Percentiles rank a stretch among this genome's conserved stretches.
Conservation (phyloP, 2,113 vertebrate genomes). For the Notechis scutatus region DNA sequence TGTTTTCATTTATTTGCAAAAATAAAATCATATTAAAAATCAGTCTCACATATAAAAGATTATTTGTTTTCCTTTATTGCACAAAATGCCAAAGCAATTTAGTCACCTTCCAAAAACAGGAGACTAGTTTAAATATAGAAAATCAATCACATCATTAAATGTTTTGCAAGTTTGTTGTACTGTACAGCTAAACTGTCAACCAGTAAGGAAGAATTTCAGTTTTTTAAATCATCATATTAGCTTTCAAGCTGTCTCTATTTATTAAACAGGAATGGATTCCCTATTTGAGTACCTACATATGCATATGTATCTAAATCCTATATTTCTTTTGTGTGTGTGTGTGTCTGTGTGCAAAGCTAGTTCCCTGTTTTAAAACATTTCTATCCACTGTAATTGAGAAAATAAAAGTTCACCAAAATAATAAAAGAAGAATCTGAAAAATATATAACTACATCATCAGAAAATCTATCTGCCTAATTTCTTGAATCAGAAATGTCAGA, state of each 20-base stretch:
- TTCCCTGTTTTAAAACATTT: background rate
- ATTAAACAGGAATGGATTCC: background rate
- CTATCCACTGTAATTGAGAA: background rate
- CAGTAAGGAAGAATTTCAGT: background rate
- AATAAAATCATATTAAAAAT: conserved; percentile 53
- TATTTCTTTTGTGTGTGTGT: too few species aligned
- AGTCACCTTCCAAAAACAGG: conserved; percentile 34
- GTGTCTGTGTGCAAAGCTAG: too few species aligned
- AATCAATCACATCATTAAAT: conserved; percentile 8
- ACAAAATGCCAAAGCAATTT: conserved; percentile 51
- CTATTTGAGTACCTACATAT: too few species aligned
- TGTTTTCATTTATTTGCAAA: conserved; percentile 55
- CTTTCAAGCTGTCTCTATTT: background rate
- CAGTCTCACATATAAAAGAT: conserved; percentile 41
- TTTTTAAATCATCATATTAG: background rate
- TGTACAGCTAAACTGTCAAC: background rate
- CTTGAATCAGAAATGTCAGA: too few species aligned
- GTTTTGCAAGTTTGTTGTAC: background rate
- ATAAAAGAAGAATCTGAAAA: background rate
- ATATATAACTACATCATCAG: background rate
- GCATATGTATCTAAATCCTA: background rate
- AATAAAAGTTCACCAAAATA: background rate
- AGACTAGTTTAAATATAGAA: conserved; percentile 32
- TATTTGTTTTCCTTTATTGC: conserved; percentile 44
- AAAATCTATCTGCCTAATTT: background rate